These are phyloP conservation scores for Hippopotamyrus pictus DNA, from an alignment of 2,797 vertebrate genomes.

Conservation along the genomic window DNA sequence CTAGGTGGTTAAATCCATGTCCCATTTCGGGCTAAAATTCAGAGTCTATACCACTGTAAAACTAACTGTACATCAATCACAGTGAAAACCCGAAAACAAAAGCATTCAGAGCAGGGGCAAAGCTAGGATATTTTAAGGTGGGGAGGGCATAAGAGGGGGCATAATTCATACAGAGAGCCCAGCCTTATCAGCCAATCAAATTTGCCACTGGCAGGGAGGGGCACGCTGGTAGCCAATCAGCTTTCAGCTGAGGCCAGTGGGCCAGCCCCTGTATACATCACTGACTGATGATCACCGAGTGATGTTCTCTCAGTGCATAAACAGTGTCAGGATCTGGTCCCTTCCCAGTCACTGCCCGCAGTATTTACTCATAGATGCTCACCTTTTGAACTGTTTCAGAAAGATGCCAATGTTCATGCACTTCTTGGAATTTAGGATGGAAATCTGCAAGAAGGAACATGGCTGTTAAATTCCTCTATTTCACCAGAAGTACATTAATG, in stretches of 20 bases:
- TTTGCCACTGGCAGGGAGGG: neutral
- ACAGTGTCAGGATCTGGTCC: neutral
- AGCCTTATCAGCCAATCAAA: neutral
- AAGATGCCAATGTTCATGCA: slow-evolving; percentile 76
- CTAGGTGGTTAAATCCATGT: neutral
- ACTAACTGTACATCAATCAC: neutral
- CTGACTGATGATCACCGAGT: neutral
- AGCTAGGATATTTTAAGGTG: neutral
- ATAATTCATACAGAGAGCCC: neutral
- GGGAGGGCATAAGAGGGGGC: neutral
- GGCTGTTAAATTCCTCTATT: neutral
- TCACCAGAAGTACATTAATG: neutral
- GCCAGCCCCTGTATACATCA: neutral
- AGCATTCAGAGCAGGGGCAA: neutral
- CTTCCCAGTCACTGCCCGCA: neutral
- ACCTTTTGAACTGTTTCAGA: slow-evolving; percentile 77
- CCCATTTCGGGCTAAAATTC: neutral
- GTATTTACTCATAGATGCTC: slow-evolving; percentile 9
- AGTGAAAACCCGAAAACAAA: neutral
- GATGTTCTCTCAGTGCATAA: neutral
- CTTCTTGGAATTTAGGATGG: slow-evolving; percentile 70
- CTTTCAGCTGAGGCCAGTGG: neutral
- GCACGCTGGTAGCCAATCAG: neutral
- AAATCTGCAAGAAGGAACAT: slow-evolving; percentile 46
- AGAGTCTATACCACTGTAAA: neutral